These are phyloP conservation scores for Ochlodes sylvanus DNA, from an alignment of 2,888 invertebrate genomes.

Conservation along the genomic window DNA sequence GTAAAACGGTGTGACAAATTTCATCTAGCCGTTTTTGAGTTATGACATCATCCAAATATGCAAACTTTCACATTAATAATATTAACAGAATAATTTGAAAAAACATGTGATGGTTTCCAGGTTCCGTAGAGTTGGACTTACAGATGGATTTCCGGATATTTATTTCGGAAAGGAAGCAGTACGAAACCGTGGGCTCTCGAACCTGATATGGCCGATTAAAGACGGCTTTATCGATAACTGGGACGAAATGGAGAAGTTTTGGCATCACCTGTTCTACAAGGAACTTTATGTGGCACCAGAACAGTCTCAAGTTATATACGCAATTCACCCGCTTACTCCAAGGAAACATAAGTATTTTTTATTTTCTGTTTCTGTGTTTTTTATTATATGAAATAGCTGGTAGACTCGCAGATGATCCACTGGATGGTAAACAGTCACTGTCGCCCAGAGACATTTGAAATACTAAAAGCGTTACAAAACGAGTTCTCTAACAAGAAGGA, in stretches of 20 bases:
- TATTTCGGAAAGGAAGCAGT: slow-evolving; percentile 87
- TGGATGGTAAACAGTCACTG: no score
- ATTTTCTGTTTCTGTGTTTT: slow-evolving; percentile 12
- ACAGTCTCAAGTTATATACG: slow-evolving; percentile 90
- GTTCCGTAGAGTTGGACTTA: slow-evolving; percentile 55
- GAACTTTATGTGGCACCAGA: slow-evolving; percentile 93
- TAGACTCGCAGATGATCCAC: no score
- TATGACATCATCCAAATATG: no score
- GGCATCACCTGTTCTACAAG: slow-evolving; percentile 94
- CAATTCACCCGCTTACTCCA: slow-evolving; percentile 92
- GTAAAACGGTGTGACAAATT: no score
- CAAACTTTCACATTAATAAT: no score
- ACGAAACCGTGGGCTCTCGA: slow-evolving; percentile 74
- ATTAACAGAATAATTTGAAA: no score
- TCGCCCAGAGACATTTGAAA: no score
- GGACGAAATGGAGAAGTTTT: slow-evolving; percentile 96
- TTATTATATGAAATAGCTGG: no score
- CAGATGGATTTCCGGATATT: slow-evolving; percentile 69
- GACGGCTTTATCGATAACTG: slow-evolving; percentile 92
- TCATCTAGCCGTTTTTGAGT: no score
- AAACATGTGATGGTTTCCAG: slow-evolving; percentile 45
- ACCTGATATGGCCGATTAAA: slow-evolving; percentile 90
- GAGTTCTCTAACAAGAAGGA: no score
- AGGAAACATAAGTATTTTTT: slow-evolving; percentile 86
- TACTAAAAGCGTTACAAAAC: no score